Base-by-base conservation (phyloP, 2,113 vertebrate species). In the Pterocles burchelli region DNA sequence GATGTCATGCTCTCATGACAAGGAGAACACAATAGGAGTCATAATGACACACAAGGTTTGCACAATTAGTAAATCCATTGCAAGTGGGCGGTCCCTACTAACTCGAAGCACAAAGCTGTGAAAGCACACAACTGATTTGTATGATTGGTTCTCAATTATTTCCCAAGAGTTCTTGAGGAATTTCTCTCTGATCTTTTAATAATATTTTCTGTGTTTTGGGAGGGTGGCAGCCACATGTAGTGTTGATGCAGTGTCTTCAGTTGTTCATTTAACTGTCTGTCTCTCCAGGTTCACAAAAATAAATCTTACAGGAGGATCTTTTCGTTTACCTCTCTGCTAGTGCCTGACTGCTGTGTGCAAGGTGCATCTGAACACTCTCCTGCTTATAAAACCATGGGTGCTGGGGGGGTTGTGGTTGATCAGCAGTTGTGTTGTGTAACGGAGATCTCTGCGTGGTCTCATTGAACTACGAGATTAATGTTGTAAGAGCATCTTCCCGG, bases 41-140 rank as follows among this genome's bases (percentile, higher is more conserved):
- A 22, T 68, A 88, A 54, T 91, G 94, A 93, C 92, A 92, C 90
- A 70, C 18, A 10, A 46, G 49, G 36, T 87, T 94, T 92, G 76
- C 92, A 92, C 93, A 90, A 65, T 52, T 78, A n/a, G 65, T 79
- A 41, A 84, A 68, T 84, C 81, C 48, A 15, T 86, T 90, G 61
- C 36, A 61, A 65, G 86, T 81, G 61, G 79, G 85, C 2, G 9
- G 52, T 70, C 41, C 73, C 66, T 78, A 76, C 65, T 85, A 75
- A 61, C 57, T 91, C 63, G 22, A 29, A 46, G 54, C 45, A 45
- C 43, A n/a, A 34, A 84, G 72, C 75, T 81, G 48, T 57, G 79
- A 17, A 33, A 59, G 52, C 71, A 28, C 34, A 2, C 34, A 34
- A 71, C 57, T 34, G 68, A 65, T 57, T 38, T 45, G 46, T 81